phyloP scores from a whole-genome alignment of 1,140 invertebrate species.

The Drosophila oshimai region DNA sequence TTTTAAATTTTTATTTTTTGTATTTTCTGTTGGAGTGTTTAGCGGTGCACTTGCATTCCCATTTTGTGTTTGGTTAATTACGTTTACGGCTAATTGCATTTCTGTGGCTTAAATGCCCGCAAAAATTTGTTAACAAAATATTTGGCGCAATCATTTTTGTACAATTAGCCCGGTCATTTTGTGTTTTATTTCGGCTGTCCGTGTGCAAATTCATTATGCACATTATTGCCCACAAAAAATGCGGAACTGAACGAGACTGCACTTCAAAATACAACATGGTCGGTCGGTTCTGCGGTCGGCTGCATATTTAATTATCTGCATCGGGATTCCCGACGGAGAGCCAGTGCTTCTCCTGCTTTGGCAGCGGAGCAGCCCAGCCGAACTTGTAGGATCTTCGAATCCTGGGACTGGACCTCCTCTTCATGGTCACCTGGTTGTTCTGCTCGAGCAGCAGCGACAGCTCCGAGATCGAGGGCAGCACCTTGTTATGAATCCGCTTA shows the following conservation, averaged over 20 bases:
- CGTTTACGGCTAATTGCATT: slow-evolving; percentile 58
- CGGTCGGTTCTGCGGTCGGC: slow-evolving; percentile 18
- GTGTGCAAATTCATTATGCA: neutral
- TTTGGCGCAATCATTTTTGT: slow-evolving; percentile 51
- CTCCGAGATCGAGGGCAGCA: neutral
- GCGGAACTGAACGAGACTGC: slow-evolving; percentile 14
- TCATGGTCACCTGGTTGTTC: neutral
- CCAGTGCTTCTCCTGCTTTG: neutral
- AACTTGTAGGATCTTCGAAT: slow-evolving; percentile 5
- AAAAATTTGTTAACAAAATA: slow-evolving; percentile 56
- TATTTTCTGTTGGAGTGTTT: neutral
- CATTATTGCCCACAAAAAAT: neutral
- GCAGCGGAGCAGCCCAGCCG: neutral
- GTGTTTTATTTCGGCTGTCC: slow-evolving; percentile 9
- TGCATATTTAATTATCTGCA: slow-evolving; percentile 41
- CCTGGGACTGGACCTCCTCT: neutral
- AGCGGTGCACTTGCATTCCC: slow-evolving; percentile 11
- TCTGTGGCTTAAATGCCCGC: slow-evolving; percentile 50
- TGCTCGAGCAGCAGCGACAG: neutral
- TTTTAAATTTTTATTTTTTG: neutral
- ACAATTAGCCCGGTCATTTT: slow-evolving; percentile 54
- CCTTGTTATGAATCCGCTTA: too few species aligned
- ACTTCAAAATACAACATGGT: slow-evolving; percentile 38
- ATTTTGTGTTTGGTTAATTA: slow-evolving; percentile 49
- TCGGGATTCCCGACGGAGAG: neutral